Evolutionary conservation across 2,113 vertebrate species (phyloP).

Genomic region (Crotophaga sulcirostris): DNA sequence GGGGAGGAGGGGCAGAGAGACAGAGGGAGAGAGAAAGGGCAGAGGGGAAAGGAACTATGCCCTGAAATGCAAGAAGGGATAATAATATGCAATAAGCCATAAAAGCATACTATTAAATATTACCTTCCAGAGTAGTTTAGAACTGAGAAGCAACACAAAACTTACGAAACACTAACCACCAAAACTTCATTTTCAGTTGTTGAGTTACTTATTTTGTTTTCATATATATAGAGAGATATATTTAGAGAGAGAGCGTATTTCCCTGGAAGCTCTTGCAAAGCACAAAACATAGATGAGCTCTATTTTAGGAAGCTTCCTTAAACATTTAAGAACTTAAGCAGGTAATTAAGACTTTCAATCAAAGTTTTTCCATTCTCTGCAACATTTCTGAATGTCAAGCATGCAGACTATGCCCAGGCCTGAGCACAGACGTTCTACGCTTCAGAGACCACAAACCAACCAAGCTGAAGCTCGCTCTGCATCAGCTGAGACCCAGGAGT

Average conservation of each 20-base stretch:
- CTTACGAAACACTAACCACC: background rate
- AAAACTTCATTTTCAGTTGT: background rate
- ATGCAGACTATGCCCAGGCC: background rate
- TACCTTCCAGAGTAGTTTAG: background rate
- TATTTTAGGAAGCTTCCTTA: conserved; percentile 29
- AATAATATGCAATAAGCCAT: background rate
- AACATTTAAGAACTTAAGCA: background rate
- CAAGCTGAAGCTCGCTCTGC: background rate
- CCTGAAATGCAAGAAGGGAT: background rate
- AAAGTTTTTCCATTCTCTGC: conserved; percentile 7
- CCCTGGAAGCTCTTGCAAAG: background rate
- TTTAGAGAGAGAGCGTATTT: background rate
- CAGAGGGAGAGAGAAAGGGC: background rate
- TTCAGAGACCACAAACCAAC: background rate
- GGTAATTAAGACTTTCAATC: conserved; percentile 33
- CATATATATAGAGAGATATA: too few species aligned
- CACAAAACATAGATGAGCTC: background rate
- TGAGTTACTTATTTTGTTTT: background rate
- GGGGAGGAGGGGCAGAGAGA: accelerated
- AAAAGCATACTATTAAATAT: conserved; percentile 41
- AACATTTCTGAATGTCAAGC: background rate
- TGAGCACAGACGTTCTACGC: accelerated
- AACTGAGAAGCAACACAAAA: background rate
- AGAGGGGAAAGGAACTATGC: background rate
- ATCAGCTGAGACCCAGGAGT: background rate